Evolutionary conservation across 1,140 invertebrate species (phyloP), one percentile per base, ranked within the genome.

Genomic region (Centruroides sculpturatus): DNA sequence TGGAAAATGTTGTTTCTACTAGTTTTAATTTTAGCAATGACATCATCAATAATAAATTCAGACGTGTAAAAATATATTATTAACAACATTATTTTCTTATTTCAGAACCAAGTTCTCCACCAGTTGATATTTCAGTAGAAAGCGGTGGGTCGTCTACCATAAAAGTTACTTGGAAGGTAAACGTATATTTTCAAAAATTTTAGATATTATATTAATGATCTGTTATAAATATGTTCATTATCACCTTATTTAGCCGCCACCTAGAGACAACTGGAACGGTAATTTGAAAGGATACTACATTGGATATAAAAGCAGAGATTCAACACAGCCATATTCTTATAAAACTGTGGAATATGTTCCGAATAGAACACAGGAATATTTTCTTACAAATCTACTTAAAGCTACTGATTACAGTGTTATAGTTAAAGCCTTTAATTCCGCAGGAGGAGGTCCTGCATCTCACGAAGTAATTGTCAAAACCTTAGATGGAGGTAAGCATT

Each of bases 121-220:
- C 79, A n/a, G 63, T 67, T 8, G 71, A 76, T 62, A 84, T 96
- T 4, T 83, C 85, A 68, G 89, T 94, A 3, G 89, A 93, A 68
- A 85, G 91, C 48, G 80, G 86, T n/a, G 91, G 94, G 68, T 91
- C 95, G 69, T 87, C 92, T 64, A 90, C 89, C 0, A 78, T 98
- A 59, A 83, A 87, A 69, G 89, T 97, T 3, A 88, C 85, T 61
- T 98, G 93, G 93, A 94, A 94, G 69, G 64, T 65, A 50, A 61
- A 34, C 35, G 49, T 12, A 51, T 51, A 53, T 53, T 36, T 53
- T 53, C 5, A 41, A 6, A 41, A 53, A 23, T 5, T 53, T 53
- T 53, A 23, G 23, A 53, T 53, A 4, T 6, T 7, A 5, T 53
- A 53, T 2, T 34, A 8, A 53, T 53, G 8, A 34, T 51, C 12